Evolutionary conservation across 2,888 invertebrate genomes (phyloP), one percentile per base, ranked within the genome.

Genomic region (Chesias legatella): DNA sequence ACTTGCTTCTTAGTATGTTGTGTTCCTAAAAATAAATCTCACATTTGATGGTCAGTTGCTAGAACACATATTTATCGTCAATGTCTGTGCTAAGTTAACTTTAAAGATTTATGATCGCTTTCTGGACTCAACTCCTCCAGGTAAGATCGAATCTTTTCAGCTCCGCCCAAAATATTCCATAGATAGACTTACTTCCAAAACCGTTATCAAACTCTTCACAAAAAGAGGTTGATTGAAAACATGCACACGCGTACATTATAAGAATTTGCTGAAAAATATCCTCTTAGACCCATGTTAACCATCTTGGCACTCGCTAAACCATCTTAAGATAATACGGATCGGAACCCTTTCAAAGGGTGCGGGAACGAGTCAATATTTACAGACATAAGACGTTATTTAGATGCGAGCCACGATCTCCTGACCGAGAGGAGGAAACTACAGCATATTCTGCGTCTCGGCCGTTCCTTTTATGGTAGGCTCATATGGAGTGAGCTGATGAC

Each of bases 341-440:
- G 63, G 68, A 74, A 64, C 77, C 76, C 75, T 77, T 70, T 69
- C 58, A 74, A 78, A 80, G 82, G 80, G 79, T 81, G 73, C 73
- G 76, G 77, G 67, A 65, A 68, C 73, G 69, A 78, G 85, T 81
- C 81, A 86, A 88, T 88, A 84, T 88, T 86, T 83, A 83, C 80
- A 79, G 80, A 83, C 79, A 82, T 85, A 86, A 85, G 80, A 79
- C 80, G 80, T 75, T 82, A 85, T 86, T 85, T 82, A 80, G 80
- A 86, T 85, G 84, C 85, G 65, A 73, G 79, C 80, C 85, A 84
- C 83, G 85, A 79, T 76, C 79, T 68, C 63, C 70, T 67, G 67
- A 67, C 72, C 69, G 63, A 66, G 70, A 71, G 3, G 13, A 17
- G 2, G 5, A 3, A 17, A 17, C 13, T 17, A 17, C 13, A 3